Evolutionary conservation across 2,888 invertebrate species (phyloP).

Genomic region (Anthrax anthrax): DNA sequence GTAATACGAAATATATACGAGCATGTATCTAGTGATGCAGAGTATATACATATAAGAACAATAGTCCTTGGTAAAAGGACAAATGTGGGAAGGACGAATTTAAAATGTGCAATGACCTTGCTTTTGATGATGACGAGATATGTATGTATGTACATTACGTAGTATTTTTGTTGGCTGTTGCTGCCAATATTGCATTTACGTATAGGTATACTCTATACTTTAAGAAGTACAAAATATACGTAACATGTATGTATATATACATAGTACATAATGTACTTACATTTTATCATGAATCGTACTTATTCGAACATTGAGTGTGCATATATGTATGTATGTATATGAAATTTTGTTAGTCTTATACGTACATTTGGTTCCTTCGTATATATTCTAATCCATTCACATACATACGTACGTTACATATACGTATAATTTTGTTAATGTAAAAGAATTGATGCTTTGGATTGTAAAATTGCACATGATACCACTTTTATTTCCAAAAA

Average conservation of each 20-base stretch:
- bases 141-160: neutral
- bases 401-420: neutral
- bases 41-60: too few species aligned
- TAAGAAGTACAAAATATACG: too few species aligned
- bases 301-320: too few species aligned
- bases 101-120: slow-evolving; percentile 11
- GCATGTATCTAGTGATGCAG: too few species aligned
- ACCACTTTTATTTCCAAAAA: slow-evolving; percentile 1
- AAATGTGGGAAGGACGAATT: slow-evolving; percentile 21
- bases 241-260: too few species aligned
- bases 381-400: neutral
- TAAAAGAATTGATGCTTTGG: neutral
- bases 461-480: slow-evolving; percentile 5
- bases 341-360: too few species aligned
- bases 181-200: neutral
- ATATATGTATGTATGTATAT: too few species aligned
- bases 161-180: neutral
- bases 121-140: neutral
- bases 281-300: too few species aligned
- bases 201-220: neutral
- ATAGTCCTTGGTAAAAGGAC: slow-evolving; percentile 32
- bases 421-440: neutral
- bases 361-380: neutral
- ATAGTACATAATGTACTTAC: too few species aligned
- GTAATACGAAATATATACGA: too few species aligned